These are phyloP conservation scores for Acropternis orthonyx DNA, from an alignment of 2,797 vertebrate genomes.

Conservation along the genomic window DNA sequence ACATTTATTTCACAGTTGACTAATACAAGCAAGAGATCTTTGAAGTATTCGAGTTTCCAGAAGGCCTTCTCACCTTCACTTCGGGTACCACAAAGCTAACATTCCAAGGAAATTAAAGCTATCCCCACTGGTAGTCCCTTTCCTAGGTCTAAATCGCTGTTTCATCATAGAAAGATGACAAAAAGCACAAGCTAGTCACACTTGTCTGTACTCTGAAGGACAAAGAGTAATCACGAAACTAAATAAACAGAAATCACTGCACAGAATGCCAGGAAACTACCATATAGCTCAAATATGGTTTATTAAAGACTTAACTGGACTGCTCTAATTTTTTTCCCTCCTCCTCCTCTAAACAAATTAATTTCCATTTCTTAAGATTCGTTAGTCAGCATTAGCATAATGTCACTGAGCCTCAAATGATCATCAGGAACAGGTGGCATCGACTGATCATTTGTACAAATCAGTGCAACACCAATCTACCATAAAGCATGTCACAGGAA, in stretches of 20 bases:
- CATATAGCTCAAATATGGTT: accelerated
- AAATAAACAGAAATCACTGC: not conserved
- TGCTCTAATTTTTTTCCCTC: not conserved
- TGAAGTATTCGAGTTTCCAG: not conserved
- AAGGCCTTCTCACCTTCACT: not conserved
- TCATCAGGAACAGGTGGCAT: constrained; percentile 51
- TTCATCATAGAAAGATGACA: not conserved
- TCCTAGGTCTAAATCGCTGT: not conserved
- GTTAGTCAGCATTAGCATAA: constrained; percentile 54
- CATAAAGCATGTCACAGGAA: not conserved
- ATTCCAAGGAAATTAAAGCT: not conserved
- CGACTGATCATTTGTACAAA: constrained; percentile 36
- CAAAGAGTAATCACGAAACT: not conserved
- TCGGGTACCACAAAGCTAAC: not conserved
- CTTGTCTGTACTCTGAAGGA: not conserved
- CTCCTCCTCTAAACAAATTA: not conserved
- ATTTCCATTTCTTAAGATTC: constrained; percentile 43
- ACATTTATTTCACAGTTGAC: not conserved
- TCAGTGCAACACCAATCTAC: not conserved
- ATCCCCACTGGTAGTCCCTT: not conserved
- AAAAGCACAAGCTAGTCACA: not conserved
- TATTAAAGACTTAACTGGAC: not conserved
- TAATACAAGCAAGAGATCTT: not conserved
- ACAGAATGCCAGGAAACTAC: not conserved
- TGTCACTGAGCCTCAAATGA: constrained; percentile 53